Percentiles rank a stretch among this genome's conserved stretches.
Conservation (phyloP, 2,113 vertebrate species). For the Miniopterus natalensis region DNA sequence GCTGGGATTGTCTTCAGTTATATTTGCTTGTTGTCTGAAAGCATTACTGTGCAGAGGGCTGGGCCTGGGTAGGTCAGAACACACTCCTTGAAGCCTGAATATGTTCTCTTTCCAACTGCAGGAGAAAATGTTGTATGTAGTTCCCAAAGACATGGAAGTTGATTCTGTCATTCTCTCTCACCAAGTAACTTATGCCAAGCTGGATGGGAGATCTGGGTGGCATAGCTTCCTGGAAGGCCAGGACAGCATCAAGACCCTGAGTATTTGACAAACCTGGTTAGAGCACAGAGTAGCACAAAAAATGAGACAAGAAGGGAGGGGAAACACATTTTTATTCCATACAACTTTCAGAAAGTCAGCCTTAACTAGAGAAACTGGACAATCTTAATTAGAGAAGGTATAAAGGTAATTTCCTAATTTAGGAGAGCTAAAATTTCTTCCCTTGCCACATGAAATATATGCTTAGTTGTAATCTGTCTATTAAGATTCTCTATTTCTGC, state of each 20-base stretch:
- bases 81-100: not conserved
- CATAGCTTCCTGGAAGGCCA: not conserved
- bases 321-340: conserved; percentile 4
- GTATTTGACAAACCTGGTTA: not conserved
- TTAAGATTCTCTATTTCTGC: not conserved
- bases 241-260: not conserved
- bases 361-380: not conserved
- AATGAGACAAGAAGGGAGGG: not conserved
- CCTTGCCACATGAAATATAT: not conserved
- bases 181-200: not conserved
- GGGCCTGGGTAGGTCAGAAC: not conserved
- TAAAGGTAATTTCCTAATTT: conserved; percentile 16
- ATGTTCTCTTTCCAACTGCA: not conserved
- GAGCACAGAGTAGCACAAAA: not conserved
- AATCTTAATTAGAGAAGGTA: not conserved
- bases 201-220: not conserved
- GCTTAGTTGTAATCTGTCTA: not conserved
- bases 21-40: conserved; percentile 32
- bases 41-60: not conserved
- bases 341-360: not conserved
- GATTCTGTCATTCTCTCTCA: not conserved
- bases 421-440: not conserved
- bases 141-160: not conserved
- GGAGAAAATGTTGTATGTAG: conserved; percentile 7
- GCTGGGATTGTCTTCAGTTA: not conserved